Evolutionary conservation across 2,888 invertebrate species (phyloP).

Genomic region (Smittia sp.): DNA sequence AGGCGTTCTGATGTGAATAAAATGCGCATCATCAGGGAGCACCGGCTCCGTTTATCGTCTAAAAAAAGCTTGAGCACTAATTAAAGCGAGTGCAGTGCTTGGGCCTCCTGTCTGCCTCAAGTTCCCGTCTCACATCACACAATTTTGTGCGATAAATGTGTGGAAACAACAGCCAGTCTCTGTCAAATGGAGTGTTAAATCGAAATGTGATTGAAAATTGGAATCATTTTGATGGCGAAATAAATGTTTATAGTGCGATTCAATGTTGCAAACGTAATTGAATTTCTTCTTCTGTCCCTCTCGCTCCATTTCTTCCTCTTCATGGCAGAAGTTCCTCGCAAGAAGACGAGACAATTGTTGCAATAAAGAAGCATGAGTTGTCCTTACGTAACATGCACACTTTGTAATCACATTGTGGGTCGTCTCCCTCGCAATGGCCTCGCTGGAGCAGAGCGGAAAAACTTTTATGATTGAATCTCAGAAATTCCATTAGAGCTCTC

Average conservation of each 20-base stretch:
- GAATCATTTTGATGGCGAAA: constrained; percentile 1
- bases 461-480: constrained; percentile 34
- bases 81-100: background rate
- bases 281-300: constrained; percentile 6
- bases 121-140: no score
- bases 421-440: background rate
- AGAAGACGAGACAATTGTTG: background rate
- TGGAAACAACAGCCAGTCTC: constrained; percentile 5
- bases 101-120: no score
- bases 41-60: background rate
- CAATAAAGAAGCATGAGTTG: background rate
- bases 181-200: constrained; percentile 30
- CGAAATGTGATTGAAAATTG: constrained; percentile 39
- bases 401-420: constrained; percentile 21
- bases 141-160: constrained; percentile 14
- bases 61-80: background rate
- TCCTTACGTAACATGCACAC: constrained; percentile 22
- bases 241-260: constrained; percentile 18
- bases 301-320: background rate
- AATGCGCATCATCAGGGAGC: constrained; percentile 41
- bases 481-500: constrained; percentile 20
- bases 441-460: background rate
- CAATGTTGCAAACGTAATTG: constrained; percentile 36
- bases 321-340: background rate
- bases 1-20: constrained; percentile 37